These are phyloP conservation scores for Saiga tatarica DNA, from an alignment of 2,113 vertebrate genomes.

Conservation along the genomic window DNA sequence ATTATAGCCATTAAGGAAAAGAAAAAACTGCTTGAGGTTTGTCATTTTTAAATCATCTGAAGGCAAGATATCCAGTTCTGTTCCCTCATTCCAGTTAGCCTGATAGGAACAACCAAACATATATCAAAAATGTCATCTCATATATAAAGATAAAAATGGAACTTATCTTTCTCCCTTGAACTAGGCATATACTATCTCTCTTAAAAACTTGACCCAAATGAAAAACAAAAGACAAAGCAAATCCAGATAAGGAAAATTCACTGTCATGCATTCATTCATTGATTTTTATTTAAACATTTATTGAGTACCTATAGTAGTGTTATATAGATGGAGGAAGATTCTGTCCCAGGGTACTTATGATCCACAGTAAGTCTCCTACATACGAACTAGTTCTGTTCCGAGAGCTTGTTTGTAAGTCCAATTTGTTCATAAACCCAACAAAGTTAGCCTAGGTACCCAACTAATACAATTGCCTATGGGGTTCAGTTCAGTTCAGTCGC, in stretches of 20 bases:
- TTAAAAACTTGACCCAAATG: conserved; percentile 10
- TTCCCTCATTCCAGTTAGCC: conserved; percentile 68
- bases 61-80: conserved; percentile 70
- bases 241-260: neutral
- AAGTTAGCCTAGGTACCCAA: neutral
- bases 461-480: neutral
- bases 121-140: neutral
- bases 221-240: conserved; percentile 49
- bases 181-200: neutral
- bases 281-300: neutral
- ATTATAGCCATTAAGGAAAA: conserved; percentile 59
- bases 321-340: neutral
- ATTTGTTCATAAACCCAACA: neutral
- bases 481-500: no score
- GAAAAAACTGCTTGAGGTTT: conserved; percentile 50
- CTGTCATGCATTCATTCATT: neutral
- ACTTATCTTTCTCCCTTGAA: neutral
- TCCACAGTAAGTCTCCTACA: neutral
- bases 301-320: no score
- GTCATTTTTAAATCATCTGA: conserved; percentile 73
- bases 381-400: neutral
- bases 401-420: neutral
- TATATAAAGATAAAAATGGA: neutral
- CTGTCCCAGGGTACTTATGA: no score
- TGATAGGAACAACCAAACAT: conserved; percentile 62